Conservation (phyloP, 2,797 vertebrate species). For the Pangasius djambal region DNA sequence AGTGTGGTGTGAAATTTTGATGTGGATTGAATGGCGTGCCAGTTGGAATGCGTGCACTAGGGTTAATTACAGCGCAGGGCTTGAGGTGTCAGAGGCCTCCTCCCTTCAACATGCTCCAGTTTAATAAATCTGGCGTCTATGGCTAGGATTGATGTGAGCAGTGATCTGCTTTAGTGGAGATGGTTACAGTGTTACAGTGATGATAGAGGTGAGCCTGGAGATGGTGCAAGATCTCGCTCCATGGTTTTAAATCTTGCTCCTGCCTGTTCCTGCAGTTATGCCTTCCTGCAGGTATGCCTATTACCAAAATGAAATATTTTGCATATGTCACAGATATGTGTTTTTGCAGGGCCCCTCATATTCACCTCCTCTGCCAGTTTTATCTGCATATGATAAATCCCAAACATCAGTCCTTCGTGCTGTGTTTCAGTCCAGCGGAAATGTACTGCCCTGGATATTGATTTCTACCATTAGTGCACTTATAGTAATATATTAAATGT, state of each 20-base stretch:
- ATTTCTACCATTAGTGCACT: background rate
- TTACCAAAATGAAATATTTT: background rate
- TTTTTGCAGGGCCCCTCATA: background rate
- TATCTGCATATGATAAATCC: background rate
- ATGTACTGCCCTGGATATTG: background rate
- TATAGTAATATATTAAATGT: background rate
- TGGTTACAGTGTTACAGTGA: background rate
- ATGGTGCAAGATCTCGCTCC: background rate
- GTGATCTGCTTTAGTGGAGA: background rate
- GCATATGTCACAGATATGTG: background rate
- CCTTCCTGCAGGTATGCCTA: background rate
- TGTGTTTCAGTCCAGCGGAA: background rate
- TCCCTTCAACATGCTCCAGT: background rate
- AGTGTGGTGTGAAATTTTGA: constrained; percentile 12
- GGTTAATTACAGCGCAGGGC: constrained; percentile 4
- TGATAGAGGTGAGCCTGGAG: background rate
- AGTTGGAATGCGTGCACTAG: background rate
- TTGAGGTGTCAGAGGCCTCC: background rate
- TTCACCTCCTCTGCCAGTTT: background rate
- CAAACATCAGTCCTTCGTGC: background rate
- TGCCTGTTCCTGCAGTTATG: background rate
- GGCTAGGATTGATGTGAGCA: background rate
- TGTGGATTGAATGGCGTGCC: background rate
- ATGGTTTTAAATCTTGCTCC: background rate
- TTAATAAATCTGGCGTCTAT: background rate